Evolutionary conservation across 2,113 vertebrate species (phyloP), one percentile per base, ranked within the genome.

Genomic region (Clarias macrocephalus): DNA sequence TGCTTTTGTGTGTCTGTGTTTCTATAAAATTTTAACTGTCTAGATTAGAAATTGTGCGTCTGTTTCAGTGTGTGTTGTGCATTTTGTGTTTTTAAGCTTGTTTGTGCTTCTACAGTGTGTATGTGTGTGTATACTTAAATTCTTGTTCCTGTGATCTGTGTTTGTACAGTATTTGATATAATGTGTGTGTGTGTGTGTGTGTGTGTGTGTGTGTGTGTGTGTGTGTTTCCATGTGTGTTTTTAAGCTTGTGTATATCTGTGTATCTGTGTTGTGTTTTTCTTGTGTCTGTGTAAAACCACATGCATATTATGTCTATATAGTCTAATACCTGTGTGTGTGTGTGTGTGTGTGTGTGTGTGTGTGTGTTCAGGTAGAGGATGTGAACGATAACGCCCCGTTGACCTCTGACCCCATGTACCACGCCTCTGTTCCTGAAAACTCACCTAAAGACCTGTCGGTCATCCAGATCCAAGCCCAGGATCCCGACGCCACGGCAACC

Each of bases 341-440:
- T 88, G 42, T 88, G 25, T 84, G 19, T 65, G 23, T 54, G 30
- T 70, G 25, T 68, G 28, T 60, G 62, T 68, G 60, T 82, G 66
- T 83, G 62, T 81, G 28, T 89, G 18, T 52, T 30, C 73, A 91
- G 90, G 96, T 99, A 76, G 98, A 99, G 89, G 98, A 99, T 0
- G 92, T 99, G 77, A 99, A 99, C n/a, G 98, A 99, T 93, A 99
- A 99, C 0, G 97, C 98, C 0, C 98, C 98, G 0, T 92, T 99
- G 88, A 97, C 97, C 52, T 97, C 97, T 0, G 97, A 98, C 86
- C 97, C 97, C 0, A 94, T 98, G 90, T 99, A 99, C 90, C 96
- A 96, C 73, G 96, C 97, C 3, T 91, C 93, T 0, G 83, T 99
- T 87, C 92, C 94, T 76, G 98, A 99, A 93, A 99, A 99, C 92